A percentile compares a stretch with the other conserved stretches of the same genome.
These are phyloP conservation scores for Cynaeus angustus DNA, from an alignment of 2,888 invertebrate species.

Conservation along the genomic window DNA sequence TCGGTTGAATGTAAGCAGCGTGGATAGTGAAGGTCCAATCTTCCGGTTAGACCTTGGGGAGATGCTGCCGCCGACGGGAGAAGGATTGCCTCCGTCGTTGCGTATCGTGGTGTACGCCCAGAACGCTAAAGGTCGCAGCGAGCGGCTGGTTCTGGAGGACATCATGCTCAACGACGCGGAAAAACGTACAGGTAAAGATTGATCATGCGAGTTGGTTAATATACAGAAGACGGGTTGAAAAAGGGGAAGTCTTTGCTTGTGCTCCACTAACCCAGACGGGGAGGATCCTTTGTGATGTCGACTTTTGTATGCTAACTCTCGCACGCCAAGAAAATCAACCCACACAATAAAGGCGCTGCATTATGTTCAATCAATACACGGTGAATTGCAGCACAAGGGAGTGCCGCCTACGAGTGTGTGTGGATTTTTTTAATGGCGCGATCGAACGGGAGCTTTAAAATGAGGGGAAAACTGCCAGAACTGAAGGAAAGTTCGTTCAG, in stretches of 20 bases:
- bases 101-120: conserved; percentile 87
- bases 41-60: conserved; percentile 79
- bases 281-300: conserved; percentile 30
- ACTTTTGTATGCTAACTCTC: conserved; percentile 30
- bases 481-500: background rate
- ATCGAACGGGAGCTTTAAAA: conserved; percentile 2
- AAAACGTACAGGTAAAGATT: conserved; percentile 82
- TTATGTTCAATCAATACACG: conserved; percentile 39
- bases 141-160: conserved; percentile 87
- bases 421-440: conserved; percentile 20
- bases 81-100: conserved; percentile 75
- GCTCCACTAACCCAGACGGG: conserved; percentile 29
- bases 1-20: conserved; percentile 81
- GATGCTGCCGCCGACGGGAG: conserved; percentile 73
- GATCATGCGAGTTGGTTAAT: background rate
- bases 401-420: conserved; percentile 18
- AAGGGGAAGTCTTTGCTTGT: conserved; percentile 11
- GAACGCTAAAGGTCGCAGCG: conserved; percentile 90
- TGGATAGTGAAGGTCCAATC: conserved; percentile 74
- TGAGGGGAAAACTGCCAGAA: background rate
- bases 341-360: conserved; percentile 39
- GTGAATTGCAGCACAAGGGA: conserved; percentile 31
- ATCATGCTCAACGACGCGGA: conserved; percentile 91
- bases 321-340: conserved; percentile 32
- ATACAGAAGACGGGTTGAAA: background rate